Evolutionary conservation across 2,113 vertebrate genomes (phyloP).

Genomic region (Seriola aureovittata): DNA sequence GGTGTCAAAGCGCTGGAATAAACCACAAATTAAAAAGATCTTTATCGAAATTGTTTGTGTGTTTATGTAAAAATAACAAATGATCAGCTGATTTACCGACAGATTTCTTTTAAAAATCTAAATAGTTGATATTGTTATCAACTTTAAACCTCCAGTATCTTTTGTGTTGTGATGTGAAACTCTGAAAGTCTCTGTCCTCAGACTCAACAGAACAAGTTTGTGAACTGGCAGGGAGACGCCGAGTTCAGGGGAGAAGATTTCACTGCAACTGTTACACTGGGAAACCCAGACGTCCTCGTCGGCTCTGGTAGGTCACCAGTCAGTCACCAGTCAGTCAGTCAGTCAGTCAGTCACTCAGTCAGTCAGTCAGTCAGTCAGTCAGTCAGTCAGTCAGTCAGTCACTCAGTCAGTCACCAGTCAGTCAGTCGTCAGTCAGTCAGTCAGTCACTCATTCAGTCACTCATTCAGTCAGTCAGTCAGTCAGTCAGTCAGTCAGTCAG

Average conservation of each 20-base stretch:
- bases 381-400: background rate
- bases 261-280: conserved; percentile 88
- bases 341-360: background rate
- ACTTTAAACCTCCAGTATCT: too few relatives aligned
- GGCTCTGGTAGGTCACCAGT: conserved; percentile 86
- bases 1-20: too few relatives aligned
- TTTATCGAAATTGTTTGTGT: too few relatives aligned
- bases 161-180: background rate
- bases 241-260: conserved; percentile 90
- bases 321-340: background rate
- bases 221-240: conserved; percentile 92
- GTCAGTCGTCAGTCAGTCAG: too few relatives aligned
- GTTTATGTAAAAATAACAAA: too few relatives aligned
- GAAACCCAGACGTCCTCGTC: conserved; percentile 90
- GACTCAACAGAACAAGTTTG: conserved; percentile 92
- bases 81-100: too few relatives aligned
- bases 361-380: background rate
- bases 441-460: too few relatives aligned
- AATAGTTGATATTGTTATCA: too few relatives aligned
- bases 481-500: too few relatives aligned
- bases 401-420: background rate
- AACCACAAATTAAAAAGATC: too few relatives aligned
- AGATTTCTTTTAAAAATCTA: too few relatives aligned
- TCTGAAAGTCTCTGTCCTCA: conserved; percentile 48
- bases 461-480: too few relatives aligned